Evolutionary conservation across 2,113 vertebrate genomes (phyloP).

Genomic region (Petromus typicus): DNA sequence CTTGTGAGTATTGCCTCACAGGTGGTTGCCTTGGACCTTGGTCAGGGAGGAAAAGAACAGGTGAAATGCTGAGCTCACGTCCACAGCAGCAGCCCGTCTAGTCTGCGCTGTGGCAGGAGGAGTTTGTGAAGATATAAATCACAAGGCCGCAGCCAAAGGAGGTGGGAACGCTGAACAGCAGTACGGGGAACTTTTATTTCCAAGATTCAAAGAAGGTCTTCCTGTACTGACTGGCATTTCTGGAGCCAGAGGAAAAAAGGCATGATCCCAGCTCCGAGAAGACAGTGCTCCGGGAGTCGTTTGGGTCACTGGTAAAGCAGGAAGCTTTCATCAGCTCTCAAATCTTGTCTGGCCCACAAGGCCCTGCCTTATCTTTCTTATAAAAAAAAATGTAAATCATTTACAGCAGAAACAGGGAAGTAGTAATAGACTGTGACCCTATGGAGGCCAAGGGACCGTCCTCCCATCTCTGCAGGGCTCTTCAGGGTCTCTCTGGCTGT

Average conservation of each 20-base stretch:
- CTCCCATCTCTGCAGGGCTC: not conserved
- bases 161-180: not conserved
- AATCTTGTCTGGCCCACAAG: not conserved
- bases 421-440: not conserved
- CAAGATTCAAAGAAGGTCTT: not conserved
- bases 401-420: constrained; percentile 42
- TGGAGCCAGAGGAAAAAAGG: not conserved
- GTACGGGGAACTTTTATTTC: constrained; percentile 23
- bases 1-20: not conserved
- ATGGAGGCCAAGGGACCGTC: not conserved
- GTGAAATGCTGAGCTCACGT: not conserved
- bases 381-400: constrained; percentile 10
- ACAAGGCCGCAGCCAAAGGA: not conserved
- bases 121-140: not conserved
- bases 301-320: not conserved
- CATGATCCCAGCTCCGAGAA: not conserved
- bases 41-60: not conserved
- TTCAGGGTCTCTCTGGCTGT: not conserved
- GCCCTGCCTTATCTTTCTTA: constrained; percentile 4
- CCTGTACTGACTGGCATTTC: not conserved
- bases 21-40: not conserved
- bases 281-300: constrained; percentile 26
- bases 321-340: constrained; percentile 50
- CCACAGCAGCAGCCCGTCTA: not conserved
- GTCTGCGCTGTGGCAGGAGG: not conserved